Conservation (phyloP, 2,113 vertebrate genomes). For the Butastur rufipennis region DNA sequence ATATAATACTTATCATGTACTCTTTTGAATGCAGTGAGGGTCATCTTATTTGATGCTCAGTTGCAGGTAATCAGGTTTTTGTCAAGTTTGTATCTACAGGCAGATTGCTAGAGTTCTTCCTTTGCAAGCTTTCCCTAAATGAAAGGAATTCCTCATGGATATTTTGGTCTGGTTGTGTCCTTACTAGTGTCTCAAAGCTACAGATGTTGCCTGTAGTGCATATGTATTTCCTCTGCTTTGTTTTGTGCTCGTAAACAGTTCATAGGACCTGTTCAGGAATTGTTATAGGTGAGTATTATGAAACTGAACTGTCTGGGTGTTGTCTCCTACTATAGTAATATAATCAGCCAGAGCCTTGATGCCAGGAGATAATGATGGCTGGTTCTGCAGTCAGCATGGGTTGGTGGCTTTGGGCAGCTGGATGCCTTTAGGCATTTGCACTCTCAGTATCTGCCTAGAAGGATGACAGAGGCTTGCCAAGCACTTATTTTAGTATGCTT, state of each 20-base stretch:
- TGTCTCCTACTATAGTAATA: neutral
- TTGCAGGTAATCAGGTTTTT: neutral
- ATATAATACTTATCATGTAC: neutral
- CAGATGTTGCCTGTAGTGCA: neutral
- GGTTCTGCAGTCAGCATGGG: neutral
- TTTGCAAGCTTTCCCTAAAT: neutral
- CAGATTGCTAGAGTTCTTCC: neutral
- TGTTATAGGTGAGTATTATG: neutral
- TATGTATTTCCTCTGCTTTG: neutral
- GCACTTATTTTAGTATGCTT: neutral
- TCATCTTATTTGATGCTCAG: neutral
- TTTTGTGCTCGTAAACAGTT: neutral
- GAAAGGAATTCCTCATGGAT: neutral
- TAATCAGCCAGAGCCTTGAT: neutral
- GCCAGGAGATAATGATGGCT: neutral
- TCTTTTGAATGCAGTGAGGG: neutral
- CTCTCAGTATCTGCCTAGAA: neutral
- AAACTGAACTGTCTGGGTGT: slow-evolving; percentile 15
- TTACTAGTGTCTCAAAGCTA: neutral
- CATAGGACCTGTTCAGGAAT: neutral
- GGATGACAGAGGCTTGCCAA: neutral
- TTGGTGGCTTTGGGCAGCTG: neutral
- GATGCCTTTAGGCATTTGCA: neutral
- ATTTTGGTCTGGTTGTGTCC: neutral
- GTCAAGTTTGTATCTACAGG: neutral